Evolutionary conservation across 1,140 invertebrate species (phyloP), one percentile per base, ranked within the genome.

Genomic region (Formica selysi): DNA sequence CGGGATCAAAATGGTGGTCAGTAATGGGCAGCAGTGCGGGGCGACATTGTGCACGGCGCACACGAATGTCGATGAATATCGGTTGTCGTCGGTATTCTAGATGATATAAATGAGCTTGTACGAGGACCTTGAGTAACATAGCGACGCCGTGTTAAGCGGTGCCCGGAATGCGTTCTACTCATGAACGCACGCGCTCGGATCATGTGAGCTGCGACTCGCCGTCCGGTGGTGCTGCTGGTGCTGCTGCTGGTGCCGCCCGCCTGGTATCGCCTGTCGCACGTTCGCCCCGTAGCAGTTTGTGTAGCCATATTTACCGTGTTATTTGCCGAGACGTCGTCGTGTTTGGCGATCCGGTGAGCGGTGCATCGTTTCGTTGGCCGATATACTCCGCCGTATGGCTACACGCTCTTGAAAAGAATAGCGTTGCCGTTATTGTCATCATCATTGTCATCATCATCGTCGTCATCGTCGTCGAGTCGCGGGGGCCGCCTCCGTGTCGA

Each of bases 281-380:
- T 87, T 90, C 78, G 65, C 62, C 86, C 80, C 86, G 73, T 76
- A 22, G 5, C 85, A 41, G n/a, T 13, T 73, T 13, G 70, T 93
- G 91, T 93, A 90, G 92, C 93, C 92, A 93, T 94, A 94, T 93
- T 94, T 93, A 91, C 70, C 78, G 86, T 94, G 68, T 91, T 92
- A 89, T 92, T 89, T 87, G 76, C 48, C 81, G 62, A 91, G 83
- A 89, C 71, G 36, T 87, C 76, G 57, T 89, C 74, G 68, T 62
- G 81, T 84, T 62, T 73, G 64, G 4, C 57, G 19, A 8, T 71
- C 89, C 74, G 89, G 76, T 70, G 54, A 90, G 86, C 54, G 41
- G 80, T 41, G 83, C 54, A 29, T n/a, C 13, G 10, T 68, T 64
- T 16, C n/a, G 29, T 19, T 51, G 13, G 13, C 16, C 71, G 38